Evolutionary conservation across 1,140 invertebrate genomes (phyloP), one percentile per base, ranked within the genome.

Genomic region (Anastrepha obliqua): DNA sequence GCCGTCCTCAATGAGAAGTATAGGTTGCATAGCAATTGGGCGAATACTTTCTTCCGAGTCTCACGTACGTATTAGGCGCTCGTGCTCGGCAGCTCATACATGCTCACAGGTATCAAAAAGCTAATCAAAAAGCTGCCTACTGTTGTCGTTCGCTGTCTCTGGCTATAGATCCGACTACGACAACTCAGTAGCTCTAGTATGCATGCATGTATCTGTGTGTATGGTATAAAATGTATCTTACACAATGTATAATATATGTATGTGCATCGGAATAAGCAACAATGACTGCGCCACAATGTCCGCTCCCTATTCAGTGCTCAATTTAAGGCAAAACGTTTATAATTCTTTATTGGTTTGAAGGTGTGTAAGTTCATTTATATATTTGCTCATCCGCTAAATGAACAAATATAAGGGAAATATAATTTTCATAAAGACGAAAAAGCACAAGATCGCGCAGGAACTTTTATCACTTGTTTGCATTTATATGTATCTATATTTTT

Each of bases 81-180:
- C 39, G 44, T 47, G 42, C 15, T 17, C 70, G 42, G 17, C 39
- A 44, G 42, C 44, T 74, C 70, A 47, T 17, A 47, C 5, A 7
- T 74, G 29, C 42, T 55, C 17, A 58, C 74, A 55, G 4, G 13
- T 81, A 55, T 55, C 6, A 6, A 55, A 55, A 55, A 81, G n/a
- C 51, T 81, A 81, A 81, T 81, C 47, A 55, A 81, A 81, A 81
- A 55, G 74, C 47, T 51, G 8, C 74, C 74, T 42, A 81, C 74
- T 55, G 47, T 55, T 81, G 44, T 17, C 74, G 74, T 47, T 47
- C 47, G 74, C 74, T 81, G 74, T 55, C n/a, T 81, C 17, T 81
- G 11, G n/a, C 74, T 55, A 81, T n/a, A 81, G 55, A 81, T 81
- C 47, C 47, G n/a, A 47, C 74, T 11, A 81, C 74, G 74, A 81